Conservation (phyloP, 2,888 invertebrate genomes). For the Lepidochrysops patricia region DNA sequence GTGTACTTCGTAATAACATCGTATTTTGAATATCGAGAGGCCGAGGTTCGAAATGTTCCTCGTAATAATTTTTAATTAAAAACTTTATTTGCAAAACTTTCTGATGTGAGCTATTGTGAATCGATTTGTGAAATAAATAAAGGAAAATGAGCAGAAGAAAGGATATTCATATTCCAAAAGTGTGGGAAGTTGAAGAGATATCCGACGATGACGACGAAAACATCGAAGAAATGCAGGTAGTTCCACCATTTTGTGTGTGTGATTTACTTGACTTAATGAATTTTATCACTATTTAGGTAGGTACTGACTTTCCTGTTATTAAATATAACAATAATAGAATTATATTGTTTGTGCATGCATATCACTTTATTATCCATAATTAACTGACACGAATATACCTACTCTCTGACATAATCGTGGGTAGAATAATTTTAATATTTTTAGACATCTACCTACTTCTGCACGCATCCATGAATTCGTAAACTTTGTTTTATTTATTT, state of each 20-base stretch:
- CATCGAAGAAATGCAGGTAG: slow-evolving; percentile 30
- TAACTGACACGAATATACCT: too few relatives aligned
- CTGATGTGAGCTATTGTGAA: neutral
- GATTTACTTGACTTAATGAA: neutral
- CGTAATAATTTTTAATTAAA: neutral
- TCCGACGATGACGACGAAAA: slow-evolving; percentile 26
- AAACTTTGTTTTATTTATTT: neutral
- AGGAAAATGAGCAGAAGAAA: neutral
- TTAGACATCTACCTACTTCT: neutral
- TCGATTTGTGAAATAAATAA: neutral
- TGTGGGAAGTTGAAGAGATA: slow-evolving; percentile 31
- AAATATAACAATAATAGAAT: too few relatives aligned
- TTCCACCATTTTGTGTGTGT: slow-evolving; percentile 21
- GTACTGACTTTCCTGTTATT: too few relatives aligned
- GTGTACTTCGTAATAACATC: neutral
- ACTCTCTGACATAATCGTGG: neutral
- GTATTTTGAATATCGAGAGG: neutral
- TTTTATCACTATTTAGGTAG: too few relatives aligned
- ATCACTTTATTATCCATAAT: too few relatives aligned
- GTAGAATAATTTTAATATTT: neutral
- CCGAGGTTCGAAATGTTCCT: neutral
- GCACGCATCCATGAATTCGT: neutral
- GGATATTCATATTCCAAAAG: neutral
- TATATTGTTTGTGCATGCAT: too few relatives aligned
- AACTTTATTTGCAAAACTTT: neutral